Conservation (phyloP, 2,888 invertebrate species). For the Congeria kusceri region DNA sequence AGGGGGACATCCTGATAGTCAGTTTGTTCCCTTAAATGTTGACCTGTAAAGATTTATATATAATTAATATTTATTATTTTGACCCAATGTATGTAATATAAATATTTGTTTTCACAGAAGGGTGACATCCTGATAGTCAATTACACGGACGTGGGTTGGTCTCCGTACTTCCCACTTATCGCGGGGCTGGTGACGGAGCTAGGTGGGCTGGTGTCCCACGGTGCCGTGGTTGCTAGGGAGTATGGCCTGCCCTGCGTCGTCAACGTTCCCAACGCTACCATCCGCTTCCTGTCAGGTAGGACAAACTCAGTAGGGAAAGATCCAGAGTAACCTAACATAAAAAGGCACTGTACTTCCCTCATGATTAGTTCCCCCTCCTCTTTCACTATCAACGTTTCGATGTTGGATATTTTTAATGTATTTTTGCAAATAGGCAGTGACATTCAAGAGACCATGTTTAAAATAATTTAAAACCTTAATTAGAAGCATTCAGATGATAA, state of each 20-base stretch:
- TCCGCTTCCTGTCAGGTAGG: slow-evolving; percentile 89
- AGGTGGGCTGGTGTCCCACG: slow-evolving; percentile 93
- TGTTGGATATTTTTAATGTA: neutral
- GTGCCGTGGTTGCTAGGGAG: slow-evolving; percentile 93
- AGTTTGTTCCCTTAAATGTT: no score
- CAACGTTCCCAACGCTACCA: slow-evolving; percentile 90
- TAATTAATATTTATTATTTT: no score
- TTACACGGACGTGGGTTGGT: slow-evolving; percentile 94
- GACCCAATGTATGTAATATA: no score
- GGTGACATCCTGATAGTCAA: slow-evolving; percentile 92
- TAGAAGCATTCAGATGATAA: no score
- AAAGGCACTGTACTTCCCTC: no score
- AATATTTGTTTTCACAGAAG: slow-evolving; percentile 78
- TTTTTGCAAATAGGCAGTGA: neutral
- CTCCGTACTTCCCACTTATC: slow-evolving; percentile 93
- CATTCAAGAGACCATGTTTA: no score
- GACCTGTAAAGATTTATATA: no score
- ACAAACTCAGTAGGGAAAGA: slow-evolving; percentile 4
- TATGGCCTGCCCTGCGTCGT: slow-evolving; percentile 94
- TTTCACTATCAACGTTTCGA: neutral
- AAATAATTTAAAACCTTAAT: no score
- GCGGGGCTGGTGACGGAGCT: slow-evolving; percentile 93
- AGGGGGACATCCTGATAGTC: no score
- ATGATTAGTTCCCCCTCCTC: no score
- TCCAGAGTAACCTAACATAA: neutral